Evolutionary conservation across 53 echinoderm and acorn worm species (phyloP), one percentile per base, ranked within the genome.

Genomic region (Stichopus horrens): DNA sequence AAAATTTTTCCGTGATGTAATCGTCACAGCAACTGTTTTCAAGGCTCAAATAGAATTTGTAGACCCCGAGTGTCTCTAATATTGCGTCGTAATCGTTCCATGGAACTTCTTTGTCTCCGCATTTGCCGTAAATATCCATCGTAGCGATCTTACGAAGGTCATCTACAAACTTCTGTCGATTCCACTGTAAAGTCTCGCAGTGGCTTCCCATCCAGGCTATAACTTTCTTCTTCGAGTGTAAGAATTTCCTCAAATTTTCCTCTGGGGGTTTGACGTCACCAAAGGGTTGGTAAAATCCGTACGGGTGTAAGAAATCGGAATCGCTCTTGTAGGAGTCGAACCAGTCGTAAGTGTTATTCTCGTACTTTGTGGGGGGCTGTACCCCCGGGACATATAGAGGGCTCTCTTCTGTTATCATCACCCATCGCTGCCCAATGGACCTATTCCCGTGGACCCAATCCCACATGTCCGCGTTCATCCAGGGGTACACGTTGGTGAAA

Each of bases 1-100:
- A 87, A 87, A 87, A 87, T 21, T 87, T 87, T 21, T 87, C 87
- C 2, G 87, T 87, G 23, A 87, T 74, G 73, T 87, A 87, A 16
- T 87, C 55, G 58, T 87, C 87, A 75, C 87, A 87, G 23, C 87
- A 87, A 73, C 87, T 87, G 75, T 87, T 87, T 19, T 87, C 87
- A 5, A 87, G 75, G 55, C 87, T 87, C 57, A 87, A 75, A 19
- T 74, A 74, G 58, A 87, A 87, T 87, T 87, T 87, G 57, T 87
- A 87, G 14, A 74, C 54, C 18, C 57, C 75, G 19, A 87, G 20
- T 20, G 54, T 57, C 5, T 54, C 58, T 20, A 54, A 8, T 5
- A 75, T 75, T 10, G 55, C 56, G 5, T 55, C 13, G 19, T 54
- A 19, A 19, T 74, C 52, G 9, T 75, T 75, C 75, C 74, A 87